Evolutionary conservation across 2,113 vertebrate species (phyloP), one percentile per base, ranked within the genome.

Genomic region (Taurulus bubalis): DNA sequence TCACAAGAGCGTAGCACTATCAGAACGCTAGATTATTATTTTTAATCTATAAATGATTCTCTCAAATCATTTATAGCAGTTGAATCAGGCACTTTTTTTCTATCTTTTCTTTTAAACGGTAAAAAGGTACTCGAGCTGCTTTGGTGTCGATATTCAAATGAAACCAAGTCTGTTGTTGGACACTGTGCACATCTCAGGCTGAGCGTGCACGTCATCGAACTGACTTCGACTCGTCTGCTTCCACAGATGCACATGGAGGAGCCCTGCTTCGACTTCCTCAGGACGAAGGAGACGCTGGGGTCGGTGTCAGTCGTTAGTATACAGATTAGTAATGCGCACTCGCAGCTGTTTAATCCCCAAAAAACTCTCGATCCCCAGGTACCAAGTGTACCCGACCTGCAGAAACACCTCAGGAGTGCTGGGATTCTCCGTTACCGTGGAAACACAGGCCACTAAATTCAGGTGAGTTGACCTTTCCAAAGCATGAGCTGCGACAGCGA

Each of bases 211-310:
- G 47, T 22, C 49, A 8, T 22, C 20, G 49, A 20, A 2, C 49
- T 47, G 45, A 47, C 45, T 47, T 40, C 20, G 65, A 12, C 24
- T 69, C 42, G 2, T 79, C 16, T 1, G 26, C 38, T 0, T 76
- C 20, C 93, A 92, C 94, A 99, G 98, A 98, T 98, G 97, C 97
- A 98, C 94, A 99, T 99, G 98, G 98, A 99, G 83, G 98, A 99
- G 85, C 98, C 98, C 4, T 98, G 98, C 89, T 99, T 99, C 74
- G 97, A 99, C 93, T 98, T 98, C 91, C 95, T 99, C 74, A 95
- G 98, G 90, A 99, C 98, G 22, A 99, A 99, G 90, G 97, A 99
- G 93, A 99, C 97, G 1, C 95, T 99, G 0, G 98, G 98, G 98
- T 99, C 87, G 95, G 97, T 69, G 32, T 16, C 53, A 4, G 2